A percentile compares a stretch with the other conserved stretches of the same genome.
These are phyloP conservation scores for Tineola bisselliella DNA, from an alignment of 2,888 invertebrate species.

Conservation along the genomic window DNA sequence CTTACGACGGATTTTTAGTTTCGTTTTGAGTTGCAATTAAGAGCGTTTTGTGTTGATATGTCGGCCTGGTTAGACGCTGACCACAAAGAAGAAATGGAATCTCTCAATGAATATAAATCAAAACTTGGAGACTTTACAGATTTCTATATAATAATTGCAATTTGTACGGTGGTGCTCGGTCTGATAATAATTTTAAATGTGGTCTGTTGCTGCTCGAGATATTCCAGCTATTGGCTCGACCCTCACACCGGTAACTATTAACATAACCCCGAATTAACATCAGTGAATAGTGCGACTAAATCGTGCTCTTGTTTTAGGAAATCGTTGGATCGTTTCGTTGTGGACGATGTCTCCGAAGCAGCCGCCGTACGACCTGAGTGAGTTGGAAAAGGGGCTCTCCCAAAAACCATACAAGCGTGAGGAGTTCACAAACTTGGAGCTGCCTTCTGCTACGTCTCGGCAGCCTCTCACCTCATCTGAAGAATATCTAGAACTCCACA, in stretches of 20 bases:
- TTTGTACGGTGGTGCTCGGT: conserved; percentile 78
- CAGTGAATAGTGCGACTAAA: not conserved
- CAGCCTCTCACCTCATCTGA: conserved; percentile 55
- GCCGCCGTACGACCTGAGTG: conserved; percentile 81
- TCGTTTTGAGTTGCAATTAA: no score
- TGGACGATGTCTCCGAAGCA: conserved; percentile 87
- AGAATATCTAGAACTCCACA: conserved; percentile 73
- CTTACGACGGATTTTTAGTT: no score
- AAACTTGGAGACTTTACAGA: conserved; percentile 79
- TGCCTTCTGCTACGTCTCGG: conserved; percentile 41
- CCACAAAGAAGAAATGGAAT: not conserved
- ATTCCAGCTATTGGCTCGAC: conserved; percentile 84
- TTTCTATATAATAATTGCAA: conserved; percentile 83
- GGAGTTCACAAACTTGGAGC: conserved; percentile 30
- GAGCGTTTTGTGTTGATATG: not conserved
- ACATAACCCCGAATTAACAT: not conserved
- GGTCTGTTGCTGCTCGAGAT: conserved; percentile 81
- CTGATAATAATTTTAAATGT: conserved; percentile 80
- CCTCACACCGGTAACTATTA: conserved; percentile 74
- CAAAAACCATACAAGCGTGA: conserved; percentile 23
- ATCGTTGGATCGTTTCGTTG: conserved; percentile 84
- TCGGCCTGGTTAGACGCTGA: not conserved
- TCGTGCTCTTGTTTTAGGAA: conserved; percentile 61
- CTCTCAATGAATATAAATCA: conserved; percentile 16
- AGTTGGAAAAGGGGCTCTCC: conserved; percentile 67